A percentile compares a stretch with the other conserved stretches of the same genome.
Evolutionary conservation across 30 jellyfish, hydroid and myxozoan genomes (phyloP).

Genomic region (Hydra vulgaris): DNA sequence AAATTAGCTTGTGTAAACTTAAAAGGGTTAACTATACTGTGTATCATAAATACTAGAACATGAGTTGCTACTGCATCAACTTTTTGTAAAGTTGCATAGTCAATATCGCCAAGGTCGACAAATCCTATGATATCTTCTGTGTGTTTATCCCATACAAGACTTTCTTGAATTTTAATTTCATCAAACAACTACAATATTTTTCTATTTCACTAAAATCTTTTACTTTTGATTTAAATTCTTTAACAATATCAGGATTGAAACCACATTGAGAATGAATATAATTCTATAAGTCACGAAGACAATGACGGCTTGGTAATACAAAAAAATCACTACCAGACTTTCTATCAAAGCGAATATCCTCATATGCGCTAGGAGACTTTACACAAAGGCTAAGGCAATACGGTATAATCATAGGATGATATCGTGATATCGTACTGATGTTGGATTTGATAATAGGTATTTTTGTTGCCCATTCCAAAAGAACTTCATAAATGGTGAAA

Average conservation of each 20-base stretch:
- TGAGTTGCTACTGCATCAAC: background rate
- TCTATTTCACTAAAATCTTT: no score
- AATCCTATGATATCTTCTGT: no score
- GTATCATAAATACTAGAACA: background rate
- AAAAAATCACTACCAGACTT: slow-evolving; percentile 32
- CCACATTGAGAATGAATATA: slow-evolving; percentile 55
- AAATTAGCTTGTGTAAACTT: background rate
- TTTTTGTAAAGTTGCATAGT: background rate
- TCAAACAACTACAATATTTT: no score
- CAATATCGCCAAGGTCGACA: slow-evolving; percentile 46
- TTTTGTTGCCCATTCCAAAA: slow-evolving; percentile 73
- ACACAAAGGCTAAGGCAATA: no score
- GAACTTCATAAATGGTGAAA: slow-evolving; percentile 58
- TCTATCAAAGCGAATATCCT: no score
- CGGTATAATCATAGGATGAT: no score
- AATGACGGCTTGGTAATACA: slow-evolving; percentile 35
- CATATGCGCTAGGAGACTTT: no score
- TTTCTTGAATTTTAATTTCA: no score
- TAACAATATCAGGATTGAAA: slow-evolving; percentile 32
- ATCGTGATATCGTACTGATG: no score
- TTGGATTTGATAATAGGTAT: slow-evolving; percentile 22
- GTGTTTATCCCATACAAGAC: no score
- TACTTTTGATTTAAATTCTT: slow-evolving; percentile 38
- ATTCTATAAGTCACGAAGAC: slow-evolving; percentile 40
- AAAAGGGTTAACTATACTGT: no score